phyloP scores from a whole-genome alignment of 92 coral and sea anemone genomes.

The Blastomussa wellsi region DNA sequence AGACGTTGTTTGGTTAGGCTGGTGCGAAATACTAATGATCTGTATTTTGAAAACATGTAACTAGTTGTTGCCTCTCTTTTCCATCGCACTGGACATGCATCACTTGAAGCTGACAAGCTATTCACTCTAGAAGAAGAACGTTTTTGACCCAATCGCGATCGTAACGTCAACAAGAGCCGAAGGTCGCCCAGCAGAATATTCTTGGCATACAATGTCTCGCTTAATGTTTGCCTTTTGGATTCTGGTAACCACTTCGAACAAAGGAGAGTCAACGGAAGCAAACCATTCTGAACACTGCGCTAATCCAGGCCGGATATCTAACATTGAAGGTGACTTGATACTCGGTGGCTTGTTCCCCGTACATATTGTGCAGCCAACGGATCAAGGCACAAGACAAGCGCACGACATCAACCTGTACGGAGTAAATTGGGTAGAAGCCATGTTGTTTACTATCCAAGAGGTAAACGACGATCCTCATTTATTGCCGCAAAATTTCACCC shows the following conservation, averaged over 20 bases:
- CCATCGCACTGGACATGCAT: background rate
- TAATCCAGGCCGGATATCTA: constrained; percentile 49
- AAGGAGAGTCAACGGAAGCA: constrained; percentile 18
- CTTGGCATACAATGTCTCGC: constrained; percentile 19
- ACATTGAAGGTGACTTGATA: constrained; percentile 57
- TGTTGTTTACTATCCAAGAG: constrained; percentile 86
- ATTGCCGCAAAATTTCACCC: constrained; percentile 50
- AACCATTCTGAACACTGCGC: constrained; percentile 56
- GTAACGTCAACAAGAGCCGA: background rate
- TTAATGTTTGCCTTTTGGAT: constrained; percentile 40
- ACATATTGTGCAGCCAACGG: constrained; percentile 45
- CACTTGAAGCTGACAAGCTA: background rate
- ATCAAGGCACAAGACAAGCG: constrained; percentile 37
- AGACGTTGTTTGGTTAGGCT: constrained; percentile 9
- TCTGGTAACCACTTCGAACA: constrained; percentile 25
- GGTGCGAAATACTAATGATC: constrained; percentile 7
- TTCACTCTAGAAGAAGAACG: background rate
- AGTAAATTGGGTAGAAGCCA: constrained; percentile 92
- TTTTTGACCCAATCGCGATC: background rate
- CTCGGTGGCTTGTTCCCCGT: constrained; percentile 93
- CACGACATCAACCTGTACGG: constrained; percentile 75
- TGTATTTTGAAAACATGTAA: background rate
- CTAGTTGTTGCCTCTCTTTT: background rate
- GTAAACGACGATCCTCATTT: constrained; percentile 57
- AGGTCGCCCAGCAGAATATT: background rate